Percentiles rank a stretch among this genome's conserved stretches.
phyloP scores from a whole-genome alignment of 2,797 vertebrate species.

The Centroberyx gerrardi region DNA sequence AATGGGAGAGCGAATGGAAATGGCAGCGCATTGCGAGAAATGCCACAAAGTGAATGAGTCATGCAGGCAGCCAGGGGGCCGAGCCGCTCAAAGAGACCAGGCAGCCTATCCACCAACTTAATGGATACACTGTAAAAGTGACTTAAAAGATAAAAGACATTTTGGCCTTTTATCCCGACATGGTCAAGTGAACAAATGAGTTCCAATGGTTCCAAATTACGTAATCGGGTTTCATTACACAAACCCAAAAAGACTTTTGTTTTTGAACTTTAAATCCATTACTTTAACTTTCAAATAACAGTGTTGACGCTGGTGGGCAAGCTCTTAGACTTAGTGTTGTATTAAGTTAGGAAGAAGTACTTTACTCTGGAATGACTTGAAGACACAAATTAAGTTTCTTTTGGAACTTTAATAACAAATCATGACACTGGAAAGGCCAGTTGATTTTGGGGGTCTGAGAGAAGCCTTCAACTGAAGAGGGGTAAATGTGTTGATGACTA shows the following conservation, averaged over 20 bases:
- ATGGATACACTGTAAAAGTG: constrained; percentile 5
- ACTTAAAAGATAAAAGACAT: constrained; percentile 6
- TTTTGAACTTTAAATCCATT: not conserved
- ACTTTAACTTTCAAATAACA: too few species aligned
- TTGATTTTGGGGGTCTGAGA: too few species aligned
- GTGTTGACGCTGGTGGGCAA: too few species aligned
- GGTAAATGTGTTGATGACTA: too few species aligned
- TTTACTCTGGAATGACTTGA: not conserved
- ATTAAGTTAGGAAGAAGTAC: not conserved
- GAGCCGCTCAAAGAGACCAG: not conserved
- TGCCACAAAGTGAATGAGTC: constrained; percentile 13
- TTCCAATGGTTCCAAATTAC: not conserved
- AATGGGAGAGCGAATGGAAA: constrained; percentile 16
- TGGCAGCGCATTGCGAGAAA: constrained; percentile 11
- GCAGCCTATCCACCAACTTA: constrained; percentile 4
- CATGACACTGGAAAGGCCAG: too few species aligned
- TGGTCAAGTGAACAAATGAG: constrained; percentile 7
- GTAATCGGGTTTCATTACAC: not conserved
- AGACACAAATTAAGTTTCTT: too few species aligned
- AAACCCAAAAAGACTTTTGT: not conserved
- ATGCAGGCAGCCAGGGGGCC: constrained; percentile 15
- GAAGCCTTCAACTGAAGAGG: too few species aligned
- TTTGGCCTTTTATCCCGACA: not conserved
- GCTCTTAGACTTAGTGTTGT: too few species aligned
- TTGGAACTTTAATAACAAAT: too few species aligned